Evolutionary conservation across 2,888 invertebrate species (phyloP).

Genomic region (Mimas tiliae): DNA sequence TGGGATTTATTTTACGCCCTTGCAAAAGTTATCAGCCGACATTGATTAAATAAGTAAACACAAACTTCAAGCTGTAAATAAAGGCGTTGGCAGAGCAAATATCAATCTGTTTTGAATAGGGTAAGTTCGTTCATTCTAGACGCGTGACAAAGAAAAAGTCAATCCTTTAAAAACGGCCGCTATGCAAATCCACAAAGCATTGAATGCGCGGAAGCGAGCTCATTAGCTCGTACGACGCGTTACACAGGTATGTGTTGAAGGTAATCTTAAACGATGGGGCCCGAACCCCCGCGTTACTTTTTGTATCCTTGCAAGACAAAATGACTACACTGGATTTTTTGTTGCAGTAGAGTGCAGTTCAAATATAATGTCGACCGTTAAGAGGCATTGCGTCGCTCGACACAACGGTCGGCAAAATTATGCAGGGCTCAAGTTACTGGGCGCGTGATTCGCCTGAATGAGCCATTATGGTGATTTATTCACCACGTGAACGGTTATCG

Average conservation of each 20-base stretch:
- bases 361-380: too few species aligned
- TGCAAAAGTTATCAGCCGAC: background rate
- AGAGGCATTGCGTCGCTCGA: too few species aligned
- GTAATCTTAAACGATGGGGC: slow-evolving; percentile 14
- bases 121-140: background rate
- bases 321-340: too few species aligned
- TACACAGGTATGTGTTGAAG: slow-evolving; percentile 7
- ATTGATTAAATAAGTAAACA: background rate
- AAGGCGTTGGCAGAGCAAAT: background rate
- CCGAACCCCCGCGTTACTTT: background rate
- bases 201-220: slow-evolving; percentile 41
- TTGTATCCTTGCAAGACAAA: too few species aligned
- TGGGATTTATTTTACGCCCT: too few species aligned
- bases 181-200: slow-evolving; percentile 31
- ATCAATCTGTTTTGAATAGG: background rate
- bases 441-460: too few species aligned
- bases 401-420: too few species aligned
- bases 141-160: background rate
- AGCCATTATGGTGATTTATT: too few species aligned
- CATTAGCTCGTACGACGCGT: slow-evolving; percentile 33
- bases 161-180: slow-evolving; percentile 12
- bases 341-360: too few species aligned
- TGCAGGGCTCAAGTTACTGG: too few species aligned
- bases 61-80: background rate
- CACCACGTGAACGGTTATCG: too few species aligned